A percentile compares a stretch with the other conserved stretches of the same genome.
Conservation (phyloP, 2,888 invertebrate species). For the Tipula unca region DNA sequence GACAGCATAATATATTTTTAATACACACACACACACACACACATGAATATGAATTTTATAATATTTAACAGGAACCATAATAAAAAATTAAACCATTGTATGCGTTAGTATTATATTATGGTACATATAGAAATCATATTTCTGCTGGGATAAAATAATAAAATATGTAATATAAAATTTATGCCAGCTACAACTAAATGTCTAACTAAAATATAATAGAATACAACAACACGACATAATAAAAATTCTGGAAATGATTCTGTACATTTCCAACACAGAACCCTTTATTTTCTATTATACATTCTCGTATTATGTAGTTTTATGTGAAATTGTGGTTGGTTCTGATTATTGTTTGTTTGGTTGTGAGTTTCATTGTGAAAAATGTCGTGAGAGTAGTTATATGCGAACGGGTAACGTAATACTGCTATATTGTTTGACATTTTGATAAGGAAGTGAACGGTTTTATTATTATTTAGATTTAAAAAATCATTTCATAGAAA, state of each 20-base stretch:
- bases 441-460: no score
- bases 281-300: neutral
- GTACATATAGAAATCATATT: neutral
- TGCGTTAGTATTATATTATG: neutral
- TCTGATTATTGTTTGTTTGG: neutral
- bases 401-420: neutral
- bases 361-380: neutral
- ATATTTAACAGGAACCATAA: neutral
- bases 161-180: neutral
- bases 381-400: neutral
- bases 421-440: neutral
- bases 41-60: neutral
- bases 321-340: neutral
- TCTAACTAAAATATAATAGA: neutral
- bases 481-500: no score
- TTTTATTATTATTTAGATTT: no score
- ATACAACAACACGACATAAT: neutral
- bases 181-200: neutral
- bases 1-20: neutral
- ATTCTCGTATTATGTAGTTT: neutral
- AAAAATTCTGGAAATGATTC: neutral
- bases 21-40: no score
- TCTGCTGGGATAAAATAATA: neutral
- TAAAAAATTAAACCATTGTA: neutral
- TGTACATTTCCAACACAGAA: neutral